Conservation (phyloP, 30 jellyfish, hydroid and myxozoan species). For the Hydractinia symbiolongicarpus region DNA sequence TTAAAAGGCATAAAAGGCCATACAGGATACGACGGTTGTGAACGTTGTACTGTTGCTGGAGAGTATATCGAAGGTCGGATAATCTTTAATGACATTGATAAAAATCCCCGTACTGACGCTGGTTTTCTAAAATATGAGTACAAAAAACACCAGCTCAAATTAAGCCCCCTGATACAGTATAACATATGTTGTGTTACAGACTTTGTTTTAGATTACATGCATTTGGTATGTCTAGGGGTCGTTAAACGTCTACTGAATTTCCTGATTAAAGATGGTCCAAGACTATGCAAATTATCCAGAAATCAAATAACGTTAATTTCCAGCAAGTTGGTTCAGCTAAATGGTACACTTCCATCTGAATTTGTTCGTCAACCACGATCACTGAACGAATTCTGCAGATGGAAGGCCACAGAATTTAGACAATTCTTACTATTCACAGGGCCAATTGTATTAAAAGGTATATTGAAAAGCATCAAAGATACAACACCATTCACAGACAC, state of each 20-base stretch:
- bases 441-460: conserved; percentile 21
- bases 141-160: conserved; percentile 21
- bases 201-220: conserved; percentile 22
- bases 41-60: conserved; percentile 38
- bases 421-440: conserved; percentile 43
- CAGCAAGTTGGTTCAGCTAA: background rate
- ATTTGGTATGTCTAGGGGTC: conserved; percentile 45
- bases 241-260: conserved; percentile 10
- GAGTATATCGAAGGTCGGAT: conserved; percentile 6
- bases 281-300: conserved; percentile 14
- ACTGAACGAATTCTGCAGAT: conserved; percentile 18
- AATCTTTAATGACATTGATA: background rate
- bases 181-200: conserved; percentile 14
- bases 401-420: conserved; percentile 50
- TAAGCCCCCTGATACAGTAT: conserved; percentile 6
- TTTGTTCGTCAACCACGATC: conserved; percentile 43
- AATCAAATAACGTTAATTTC: conserved; percentile 29
- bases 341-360: conserved; percentile 34
- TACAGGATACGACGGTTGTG: conserved; percentile 39
- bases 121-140: conserved; percentile 23
- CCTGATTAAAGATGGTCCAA: conserved; percentile 32
- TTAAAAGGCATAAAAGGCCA: conserved; percentile 34
- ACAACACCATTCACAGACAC: background rate
- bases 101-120: conserved; percentile 10
- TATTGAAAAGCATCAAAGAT: conserved; percentile 4